phyloP scores from a whole-genome alignment of 2,888 invertebrate species.

The Noctua fimbriata region DNA sequence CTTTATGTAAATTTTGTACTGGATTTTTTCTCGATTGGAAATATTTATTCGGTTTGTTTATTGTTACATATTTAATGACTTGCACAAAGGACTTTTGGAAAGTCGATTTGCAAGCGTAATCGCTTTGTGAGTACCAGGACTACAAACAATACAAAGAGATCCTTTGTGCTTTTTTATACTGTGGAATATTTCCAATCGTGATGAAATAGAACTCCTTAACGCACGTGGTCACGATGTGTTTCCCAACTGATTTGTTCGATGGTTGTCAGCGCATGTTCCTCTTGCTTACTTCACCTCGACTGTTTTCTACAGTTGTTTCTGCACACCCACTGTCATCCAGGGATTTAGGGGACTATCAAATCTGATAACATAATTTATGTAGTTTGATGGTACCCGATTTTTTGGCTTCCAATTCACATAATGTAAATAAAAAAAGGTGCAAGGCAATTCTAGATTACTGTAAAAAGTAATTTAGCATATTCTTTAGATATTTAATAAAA shows the following conservation, averaged over 20 bases:
- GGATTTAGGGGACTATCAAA: conserved; percentile 49
- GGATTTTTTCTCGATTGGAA: conserved; percentile 60
- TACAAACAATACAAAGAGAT: conserved; percentile 29
- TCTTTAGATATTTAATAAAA: neutral
- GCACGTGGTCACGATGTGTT: conserved; percentile 69
- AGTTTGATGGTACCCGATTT: conserved; percentile 49
- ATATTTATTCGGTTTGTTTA: conserved; percentile 58
- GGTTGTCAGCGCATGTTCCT: conserved; percentile 89
- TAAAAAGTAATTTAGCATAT: neutral
- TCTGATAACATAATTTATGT: conserved; percentile 26
- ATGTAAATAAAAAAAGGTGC: conserved; percentile 6
- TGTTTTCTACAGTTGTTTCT: conserved; percentile 62
- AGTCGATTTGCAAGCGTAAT: conserved; percentile 50
- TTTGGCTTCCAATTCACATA: conserved; percentile 59
- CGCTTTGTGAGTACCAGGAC: conserved; percentile 36
- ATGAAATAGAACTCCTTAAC: conserved; percentile 43
- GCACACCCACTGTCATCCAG: conserved; percentile 62
- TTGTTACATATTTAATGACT: conserved; percentile 56
- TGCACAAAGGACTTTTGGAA: conserved; percentile 37
- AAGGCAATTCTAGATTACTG: neutral
- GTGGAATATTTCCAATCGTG: conserved; percentile 59
- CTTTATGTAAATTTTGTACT: conserved; percentile 66
- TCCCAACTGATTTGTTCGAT: conserved; percentile 74
- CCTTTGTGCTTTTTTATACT: conserved; percentile 9
- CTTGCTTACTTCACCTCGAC: conserved; percentile 81